Percentiles rank a stretch among this genome's conserved stretches.
Conservation (phyloP, 2,797 vertebrate species). For the Artibeus lituratus region DNA sequence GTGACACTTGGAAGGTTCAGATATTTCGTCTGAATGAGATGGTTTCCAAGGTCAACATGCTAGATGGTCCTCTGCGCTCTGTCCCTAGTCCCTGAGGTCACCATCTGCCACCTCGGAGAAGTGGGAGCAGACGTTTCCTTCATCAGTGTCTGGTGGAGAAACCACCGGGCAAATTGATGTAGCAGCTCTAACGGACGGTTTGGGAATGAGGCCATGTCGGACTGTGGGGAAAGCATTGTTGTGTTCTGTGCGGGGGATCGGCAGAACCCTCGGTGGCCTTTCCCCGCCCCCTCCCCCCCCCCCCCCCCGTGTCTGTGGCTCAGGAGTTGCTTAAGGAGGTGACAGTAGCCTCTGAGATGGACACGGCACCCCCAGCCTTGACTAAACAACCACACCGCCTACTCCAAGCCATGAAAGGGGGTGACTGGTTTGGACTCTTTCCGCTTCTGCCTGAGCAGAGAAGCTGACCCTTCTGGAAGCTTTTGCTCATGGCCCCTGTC, state of each 20-base stretch:
- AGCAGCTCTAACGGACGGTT: neutral
- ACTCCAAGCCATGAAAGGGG: neutral
- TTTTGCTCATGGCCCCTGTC: neutral
- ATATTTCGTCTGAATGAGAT: neutral
- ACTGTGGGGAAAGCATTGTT: neutral
- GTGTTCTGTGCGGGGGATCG: accelerated
- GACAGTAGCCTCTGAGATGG: neutral
- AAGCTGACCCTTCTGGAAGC: neutral
- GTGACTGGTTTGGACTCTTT: neutral
- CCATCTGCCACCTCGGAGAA: neutral
- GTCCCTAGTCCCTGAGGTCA: neutral
- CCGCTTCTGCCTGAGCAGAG: neutral
- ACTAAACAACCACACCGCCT: neutral
- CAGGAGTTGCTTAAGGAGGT: neutral
- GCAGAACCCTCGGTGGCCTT: neutral
- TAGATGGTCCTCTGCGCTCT: neutral
- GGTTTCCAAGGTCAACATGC: neutral
- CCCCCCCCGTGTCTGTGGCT: neutral
- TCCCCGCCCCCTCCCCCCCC: too few relatives aligned
- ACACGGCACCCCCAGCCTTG: neutral
- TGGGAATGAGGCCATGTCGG: neutral
- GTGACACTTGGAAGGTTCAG: neutral
- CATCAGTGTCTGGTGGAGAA: neutral
- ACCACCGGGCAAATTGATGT: neutral
- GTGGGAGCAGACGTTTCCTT: neutral